A percentile compares a stretch with the other conserved stretches of the same genome.
phyloP scores from a whole-genome alignment of 2,113 vertebrate species.

The Syngnathus floridae region DNA sequence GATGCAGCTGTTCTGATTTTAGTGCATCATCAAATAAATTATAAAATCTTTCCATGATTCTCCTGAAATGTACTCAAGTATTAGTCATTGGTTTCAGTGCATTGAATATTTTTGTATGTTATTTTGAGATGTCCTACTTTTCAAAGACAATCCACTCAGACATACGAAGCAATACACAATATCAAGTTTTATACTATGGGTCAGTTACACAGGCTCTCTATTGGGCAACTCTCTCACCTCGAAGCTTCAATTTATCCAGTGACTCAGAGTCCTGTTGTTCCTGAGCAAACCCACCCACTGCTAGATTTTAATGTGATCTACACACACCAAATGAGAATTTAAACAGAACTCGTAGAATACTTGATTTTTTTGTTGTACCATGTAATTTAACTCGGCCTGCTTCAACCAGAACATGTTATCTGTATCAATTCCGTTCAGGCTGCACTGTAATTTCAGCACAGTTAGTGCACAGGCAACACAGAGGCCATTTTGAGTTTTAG shows the following conservation, averaged over 20 bases:
- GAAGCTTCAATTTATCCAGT: background rate
- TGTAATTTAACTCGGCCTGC: slow-evolving; percentile 1
- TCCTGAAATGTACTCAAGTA: no score
- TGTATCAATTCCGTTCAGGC: background rate
- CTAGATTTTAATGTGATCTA: background rate
- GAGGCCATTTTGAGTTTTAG: background rate
- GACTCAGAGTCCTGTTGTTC: background rate
- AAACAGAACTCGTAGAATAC: background rate
- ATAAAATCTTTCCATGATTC: no score
- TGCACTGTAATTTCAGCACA: background rate
- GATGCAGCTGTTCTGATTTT: no score
- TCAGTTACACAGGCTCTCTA: background rate
- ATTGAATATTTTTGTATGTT: no score
- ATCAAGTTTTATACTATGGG: background rate
- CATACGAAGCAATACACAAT: background rate
- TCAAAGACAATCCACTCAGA: no score
- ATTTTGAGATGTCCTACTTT: no score
- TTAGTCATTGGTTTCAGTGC: no score
- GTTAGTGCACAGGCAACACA: background rate
- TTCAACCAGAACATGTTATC: background rate
- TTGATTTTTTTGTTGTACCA: background rate
- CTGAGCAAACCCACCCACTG: background rate
- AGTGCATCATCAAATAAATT: no score
- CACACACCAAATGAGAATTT: background rate
- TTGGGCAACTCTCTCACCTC: background rate